Percentiles rank a stretch among this genome's conserved stretches.
Evolutionary conservation across 2,797 vertebrate species (phyloP).

Genomic region (Sphenopsis melanotis): DNA sequence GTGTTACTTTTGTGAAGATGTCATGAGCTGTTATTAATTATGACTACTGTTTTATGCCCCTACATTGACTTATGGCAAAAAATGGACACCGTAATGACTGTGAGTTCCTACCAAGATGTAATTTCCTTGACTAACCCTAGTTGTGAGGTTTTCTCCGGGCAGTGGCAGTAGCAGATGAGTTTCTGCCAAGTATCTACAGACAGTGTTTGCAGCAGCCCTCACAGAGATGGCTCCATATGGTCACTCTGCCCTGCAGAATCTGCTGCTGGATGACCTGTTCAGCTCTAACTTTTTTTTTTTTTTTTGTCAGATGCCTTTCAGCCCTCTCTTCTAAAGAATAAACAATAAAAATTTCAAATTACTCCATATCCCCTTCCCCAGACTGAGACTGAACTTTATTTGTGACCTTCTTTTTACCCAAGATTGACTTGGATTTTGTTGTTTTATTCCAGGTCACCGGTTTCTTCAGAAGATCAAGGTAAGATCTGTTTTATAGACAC

Average conservation of each 20-base stretch:
- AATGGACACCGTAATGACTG: not conserved
- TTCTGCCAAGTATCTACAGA: not conserved
- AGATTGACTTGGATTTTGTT: conserved; percentile 66
- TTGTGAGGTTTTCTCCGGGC: not conserved
- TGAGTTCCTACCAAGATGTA: not conserved
- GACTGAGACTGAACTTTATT: not conserved
- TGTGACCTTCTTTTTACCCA: not conserved
- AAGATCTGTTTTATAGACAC: conserved; percentile 52
- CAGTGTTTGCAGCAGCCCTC: not conserved
- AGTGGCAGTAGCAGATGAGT: not conserved
- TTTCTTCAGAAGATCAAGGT: conserved; percentile 82
- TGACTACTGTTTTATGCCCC: not conserved
- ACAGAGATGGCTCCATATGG: not conserved
- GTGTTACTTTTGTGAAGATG: not conserved
- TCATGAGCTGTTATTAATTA: not conserved
- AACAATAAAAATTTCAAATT: not conserved
- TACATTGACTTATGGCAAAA: not conserved
- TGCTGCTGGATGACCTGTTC: not conserved
- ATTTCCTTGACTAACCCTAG: not conserved
- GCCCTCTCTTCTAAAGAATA: not conserved
- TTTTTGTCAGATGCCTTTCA: not conserved
- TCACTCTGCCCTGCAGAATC: not conserved
- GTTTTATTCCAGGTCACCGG: conserved; percentile 75
- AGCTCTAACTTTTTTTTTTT: not conserved
- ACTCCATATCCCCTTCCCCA: not conserved